Percentiles rank a stretch among this genome's conserved stretches.
These are phyloP conservation scores for Orthonevra nobilis DNA, from an alignment of 2,888 invertebrate genomes.

Conservation along the genomic window DNA sequence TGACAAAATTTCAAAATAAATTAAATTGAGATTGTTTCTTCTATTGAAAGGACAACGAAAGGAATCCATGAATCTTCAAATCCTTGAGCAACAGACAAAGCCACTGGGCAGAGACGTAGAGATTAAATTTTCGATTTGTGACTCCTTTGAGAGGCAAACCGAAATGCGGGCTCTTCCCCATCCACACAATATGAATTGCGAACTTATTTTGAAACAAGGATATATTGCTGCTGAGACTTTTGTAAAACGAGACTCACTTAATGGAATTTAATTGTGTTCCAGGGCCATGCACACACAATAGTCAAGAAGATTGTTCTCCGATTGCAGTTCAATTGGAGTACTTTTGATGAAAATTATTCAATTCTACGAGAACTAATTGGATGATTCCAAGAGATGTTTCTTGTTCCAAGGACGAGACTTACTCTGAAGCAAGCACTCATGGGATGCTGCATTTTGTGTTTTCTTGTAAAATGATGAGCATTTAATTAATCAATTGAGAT, in stretches of 20 bases:
- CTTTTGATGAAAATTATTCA: constrained; percentile 14
- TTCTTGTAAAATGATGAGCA: no score
- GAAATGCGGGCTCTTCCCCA: constrained; percentile 12
- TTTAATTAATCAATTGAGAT: no score
- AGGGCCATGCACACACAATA: no score
- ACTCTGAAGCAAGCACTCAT: no score
- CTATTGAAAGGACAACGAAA: neutral
- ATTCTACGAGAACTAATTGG: constrained; percentile 15
- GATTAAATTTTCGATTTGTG: constrained; percentile 47
- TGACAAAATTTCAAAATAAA: constrained; percentile 38
- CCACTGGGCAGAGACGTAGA: neutral
- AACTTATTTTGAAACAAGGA: constrained; percentile 45
- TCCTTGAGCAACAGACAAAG: neutral
- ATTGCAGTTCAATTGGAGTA: constrained; percentile 50
- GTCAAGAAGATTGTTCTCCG: neutral
- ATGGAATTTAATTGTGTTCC: constrained; percentile 21
- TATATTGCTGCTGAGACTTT: constrained; percentile 7
- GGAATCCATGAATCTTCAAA: neutral
- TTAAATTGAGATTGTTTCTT: constrained; percentile 41
- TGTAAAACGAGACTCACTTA: constrained; percentile 48
- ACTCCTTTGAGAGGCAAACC: constrained; percentile 40
- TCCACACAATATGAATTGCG: constrained; percentile 12
- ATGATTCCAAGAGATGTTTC: no score
- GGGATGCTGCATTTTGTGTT: no score
- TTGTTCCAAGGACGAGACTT: no score